Base-by-base conservation (phyloP, 1,140 invertebrate species). In the Drosophila aff. region DNA sequence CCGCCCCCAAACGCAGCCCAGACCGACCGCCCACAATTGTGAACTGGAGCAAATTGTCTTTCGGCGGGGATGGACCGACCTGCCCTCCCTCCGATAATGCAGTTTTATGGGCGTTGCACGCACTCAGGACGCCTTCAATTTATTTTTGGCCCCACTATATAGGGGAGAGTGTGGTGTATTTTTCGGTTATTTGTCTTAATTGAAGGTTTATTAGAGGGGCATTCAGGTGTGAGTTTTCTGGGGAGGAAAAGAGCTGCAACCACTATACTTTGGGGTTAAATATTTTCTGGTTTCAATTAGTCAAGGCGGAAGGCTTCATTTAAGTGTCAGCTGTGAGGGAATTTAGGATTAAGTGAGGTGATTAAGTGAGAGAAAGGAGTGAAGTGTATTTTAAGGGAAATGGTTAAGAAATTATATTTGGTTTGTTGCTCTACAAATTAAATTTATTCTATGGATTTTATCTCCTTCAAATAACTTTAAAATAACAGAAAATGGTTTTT, bases 11-110 rank as follows among this genome's bases (percentile, higher is more conserved):
- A 15, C 18, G 18, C 43, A 43, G n/a, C 41, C 15, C 41, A n/a
- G 10, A 15, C 38, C 26, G 23, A 33, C 61, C 69, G 62, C 75
- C 68, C 63, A 78, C 69, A 65, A 81, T 80, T 89, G 84, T 81
- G 74, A 89, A 79, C 67, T 90, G 79, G 63, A 89, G 85, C 85
- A 85, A 89, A 89, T 89, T 81, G 84, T 63, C 50, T 79, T 76
- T 31, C 21, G 50, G 50, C n/a, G 28, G 28, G 28, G 28, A 41
- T 16, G 31, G 46, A 58, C 76, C 83, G 85, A 47, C 76, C 79
- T 50, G 44, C 60, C 21, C 65, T 11, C 53, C 60, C 75, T 58
- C 50, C 50, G 44, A 47, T 63, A 63, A 52, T 79, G 67, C 81
- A 83, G 40, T 79, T 82, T 75, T 58, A 79, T 79, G 76, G 80